Evolutionary conservation across 1,140 invertebrate genomes (phyloP), one percentile per base, ranked within the genome.

Genomic region (Lordiphosa mommai): DNA sequence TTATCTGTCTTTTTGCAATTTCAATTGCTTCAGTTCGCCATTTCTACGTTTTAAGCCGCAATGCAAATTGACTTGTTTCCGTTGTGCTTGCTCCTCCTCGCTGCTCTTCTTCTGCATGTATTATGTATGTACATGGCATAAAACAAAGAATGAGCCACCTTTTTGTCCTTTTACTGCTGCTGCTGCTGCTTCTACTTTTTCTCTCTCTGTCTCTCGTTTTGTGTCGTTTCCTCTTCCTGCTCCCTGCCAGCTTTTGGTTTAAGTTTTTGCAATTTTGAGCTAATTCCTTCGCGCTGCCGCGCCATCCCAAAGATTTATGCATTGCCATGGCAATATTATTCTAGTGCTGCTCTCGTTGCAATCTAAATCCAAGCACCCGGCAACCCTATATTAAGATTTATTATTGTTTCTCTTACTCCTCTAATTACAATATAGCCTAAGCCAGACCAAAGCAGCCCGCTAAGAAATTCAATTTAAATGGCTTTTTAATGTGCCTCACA

Each of bases 51-150:
- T 73, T 79, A 80, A 79, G 74, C 74, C 74, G 74, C 74, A 79
- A 73, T 79, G 74, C 73, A 79, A 79, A 79, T 79, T 79, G 74
- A 80, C 74, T 79, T 79, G 74, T 73, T 79, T 79, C 74, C 74
- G 55, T 65, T 72, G 51, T 72, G 51, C 58, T 23, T 1, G 33
- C 13, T 38, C n/a, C 34, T 60, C 27, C 55, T 40, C 33, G 0
- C n/a, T 16, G 1, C 27, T 16, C 8, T 43, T 13, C 2, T 12
- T 16, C 8, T 43, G 6, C 2, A 72, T 77, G 63, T 77, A 68
- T 79, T 79, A 79, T 79, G 74, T 73, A 69, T 63, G 20, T 23
- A 23, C 20, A 57, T 53, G 37, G 61, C 51, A 58, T 44, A 52
- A 51, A 44, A 23, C 20, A 23, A 23, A 23, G 20, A 23, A 6